These are phyloP conservation scores for Xylota segnis DNA, from an alignment of 2,888 invertebrate genomes.

Conservation along the genomic window DNA sequence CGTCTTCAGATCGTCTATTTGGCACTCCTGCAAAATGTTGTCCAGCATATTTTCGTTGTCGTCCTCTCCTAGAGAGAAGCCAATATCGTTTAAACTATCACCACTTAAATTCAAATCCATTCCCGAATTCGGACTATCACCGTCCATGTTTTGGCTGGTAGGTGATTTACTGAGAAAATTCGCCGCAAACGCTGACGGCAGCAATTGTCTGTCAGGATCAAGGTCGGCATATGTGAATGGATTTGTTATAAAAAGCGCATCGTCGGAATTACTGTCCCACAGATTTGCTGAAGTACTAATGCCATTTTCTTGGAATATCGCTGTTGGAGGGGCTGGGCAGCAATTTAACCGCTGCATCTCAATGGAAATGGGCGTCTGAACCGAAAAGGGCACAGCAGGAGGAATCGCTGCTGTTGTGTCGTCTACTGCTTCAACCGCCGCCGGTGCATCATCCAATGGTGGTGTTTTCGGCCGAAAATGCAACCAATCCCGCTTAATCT, in stretches of 20 bases:
- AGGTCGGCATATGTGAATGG: slow-evolving; percentile 83
- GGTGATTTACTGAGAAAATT: slow-evolving; percentile 68
- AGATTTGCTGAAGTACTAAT: slow-evolving; percentile 69
- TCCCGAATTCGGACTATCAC: slow-evolving; percentile 71
- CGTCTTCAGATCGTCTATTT: slow-evolving; percentile 84
- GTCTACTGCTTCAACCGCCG: slow-evolving; percentile 64
- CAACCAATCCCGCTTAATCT: slow-evolving; percentile 83
- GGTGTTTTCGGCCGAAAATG: slow-evolving; percentile 84
- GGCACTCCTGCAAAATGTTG: slow-evolving; percentile 84
- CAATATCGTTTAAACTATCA: slow-evolving; percentile 83
- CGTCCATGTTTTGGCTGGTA: slow-evolving; percentile 32
- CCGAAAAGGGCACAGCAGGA: slow-evolving; percentile 81
- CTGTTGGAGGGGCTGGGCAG: slow-evolving; percentile 51
- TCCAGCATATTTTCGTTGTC: slow-evolving; percentile 84
- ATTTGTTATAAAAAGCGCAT: slow-evolving; percentile 80
- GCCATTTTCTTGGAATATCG: slow-evolving; percentile 62
- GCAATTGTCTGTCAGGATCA: slow-evolving; percentile 81
- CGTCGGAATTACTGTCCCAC: slow-evolving; percentile 75
- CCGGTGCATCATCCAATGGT: slow-evolving; percentile 28
- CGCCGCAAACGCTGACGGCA: slow-evolving; percentile 80
- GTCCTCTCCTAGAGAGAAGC: slow-evolving; percentile 82
- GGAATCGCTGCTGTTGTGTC: slow-evolving; percentile 71
- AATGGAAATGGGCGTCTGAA: slow-evolving; percentile 82
- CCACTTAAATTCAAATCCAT: slow-evolving; percentile 83
- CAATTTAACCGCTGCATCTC: slow-evolving; percentile 81